Base-by-base conservation (phyloP, 2,888 invertebrate species). In the Tenthredo notha region DNA sequence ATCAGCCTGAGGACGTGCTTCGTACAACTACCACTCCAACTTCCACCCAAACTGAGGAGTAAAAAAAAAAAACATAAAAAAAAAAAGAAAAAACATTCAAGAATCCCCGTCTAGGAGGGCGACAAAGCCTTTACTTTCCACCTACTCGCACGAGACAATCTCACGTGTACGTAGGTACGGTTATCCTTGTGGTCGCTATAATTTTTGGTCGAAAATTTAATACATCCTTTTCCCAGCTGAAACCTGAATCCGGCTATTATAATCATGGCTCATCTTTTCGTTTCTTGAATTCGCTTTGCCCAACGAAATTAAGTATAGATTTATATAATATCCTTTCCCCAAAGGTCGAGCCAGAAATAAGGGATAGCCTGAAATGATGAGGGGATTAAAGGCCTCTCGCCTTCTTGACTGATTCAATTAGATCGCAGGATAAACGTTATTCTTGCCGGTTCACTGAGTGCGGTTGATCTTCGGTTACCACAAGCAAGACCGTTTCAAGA, bases 351-450 rank as follows among this genome's bases (percentile, higher is more conserved):
- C 40, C 72, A n/a, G 43, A 5, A 7, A 67, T 33, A 33, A 33
- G 75, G 50, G 47, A 25, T 21, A 2, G 47, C 50, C n/a, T 18
- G 4, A 18, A 40, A 78, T 21, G 61, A 61, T 78, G 29, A 25
- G 61, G 37, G 78, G 58, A 61, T 58, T 58, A 61, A 78, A 78
- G 78, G 58, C 33, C 78, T 83, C 33, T 67, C 72, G 50, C 67
- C 47, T 67, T 50, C 50, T 83, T 65, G 65, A 65, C 77, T 84
- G 61, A 84, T 77, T 84, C 84, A 77, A 84, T 84, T 84, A 84
- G 77, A 40, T 65, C 47, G 21, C 65, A 47, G n/a, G 77, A 78
- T 84, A 84, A 84, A 84, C 84, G 77, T 84, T 84, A 78, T 84
- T 84, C 47, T 40, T 78, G 18, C 65, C 37, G 61, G 58, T 58